These are phyloP conservation scores for Drosophila quinaria DNA, from an alignment of 2,888 invertebrate species.

Conservation along the genomic window DNA sequence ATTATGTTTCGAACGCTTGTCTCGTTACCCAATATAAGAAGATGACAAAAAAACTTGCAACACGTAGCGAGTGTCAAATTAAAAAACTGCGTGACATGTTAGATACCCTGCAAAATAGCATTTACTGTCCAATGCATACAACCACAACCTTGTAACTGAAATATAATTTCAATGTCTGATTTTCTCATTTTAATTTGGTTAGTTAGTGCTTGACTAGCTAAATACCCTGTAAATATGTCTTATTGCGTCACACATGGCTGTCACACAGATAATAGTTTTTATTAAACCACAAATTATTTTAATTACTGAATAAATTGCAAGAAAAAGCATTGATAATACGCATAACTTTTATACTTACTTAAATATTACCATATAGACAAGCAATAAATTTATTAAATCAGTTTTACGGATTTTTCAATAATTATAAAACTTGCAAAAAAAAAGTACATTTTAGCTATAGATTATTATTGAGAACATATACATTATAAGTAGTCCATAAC, in stretches of 20 bases:
- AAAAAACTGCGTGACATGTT: neutral
- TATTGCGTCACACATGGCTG: neutral
- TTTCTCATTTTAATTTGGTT: neutral
- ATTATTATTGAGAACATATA: too few relatives aligned
- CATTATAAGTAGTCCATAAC: neutral
- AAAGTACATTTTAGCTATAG: too few relatives aligned
- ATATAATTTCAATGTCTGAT: neutral
- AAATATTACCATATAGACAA: too few relatives aligned
- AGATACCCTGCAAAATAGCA: neutral
- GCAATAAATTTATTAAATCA: too few relatives aligned
- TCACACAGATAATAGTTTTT: neutral
- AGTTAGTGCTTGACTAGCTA: neutral
- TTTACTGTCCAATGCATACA: neutral
- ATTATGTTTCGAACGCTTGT: conserved; percentile 62
- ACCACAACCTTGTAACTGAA: neutral
- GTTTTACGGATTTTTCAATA: too few relatives aligned
- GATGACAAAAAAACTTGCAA: conserved; percentile 16
- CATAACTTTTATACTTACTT: too few relatives aligned
- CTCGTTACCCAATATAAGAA: conserved; percentile 18
- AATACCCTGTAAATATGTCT: neutral
- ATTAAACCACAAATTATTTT: neutral
- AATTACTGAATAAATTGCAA: neutral
- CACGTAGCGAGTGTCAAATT: neutral
- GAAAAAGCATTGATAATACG: too few relatives aligned
- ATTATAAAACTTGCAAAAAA: too few relatives aligned